Conservation (phyloP, 1,140 invertebrate genomes). For the Ips typographus region DNA sequence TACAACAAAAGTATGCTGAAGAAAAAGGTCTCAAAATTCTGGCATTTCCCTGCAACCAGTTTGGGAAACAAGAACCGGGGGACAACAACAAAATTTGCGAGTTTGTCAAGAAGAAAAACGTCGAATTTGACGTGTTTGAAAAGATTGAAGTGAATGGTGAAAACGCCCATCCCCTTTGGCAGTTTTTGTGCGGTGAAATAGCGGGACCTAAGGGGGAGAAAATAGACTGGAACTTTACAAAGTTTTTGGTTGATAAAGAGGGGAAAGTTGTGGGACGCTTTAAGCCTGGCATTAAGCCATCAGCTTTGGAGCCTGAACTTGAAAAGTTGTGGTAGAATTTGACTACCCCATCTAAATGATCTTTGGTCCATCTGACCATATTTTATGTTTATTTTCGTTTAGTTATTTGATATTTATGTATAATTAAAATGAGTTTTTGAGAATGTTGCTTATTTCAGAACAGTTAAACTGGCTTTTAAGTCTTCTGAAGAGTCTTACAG, state of each 20-base stretch:
- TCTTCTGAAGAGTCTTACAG: constrained; percentile 30
- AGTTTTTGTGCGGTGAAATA: constrained; percentile 62
- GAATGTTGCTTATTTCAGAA: constrained; percentile 31
- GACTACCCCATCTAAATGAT: not conserved
- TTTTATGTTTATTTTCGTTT: not conserved
- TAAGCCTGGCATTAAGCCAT: constrained; percentile 72
- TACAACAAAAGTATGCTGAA: constrained; percentile 72
- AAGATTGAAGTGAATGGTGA: constrained; percentile 88
- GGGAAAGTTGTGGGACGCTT: constrained; percentile 82
- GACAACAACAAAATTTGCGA: constrained; percentile 71
- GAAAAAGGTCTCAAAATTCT: constrained; percentile 69
- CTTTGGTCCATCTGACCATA: not conserved
- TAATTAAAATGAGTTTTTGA: not conserved
- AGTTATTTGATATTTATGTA: not conserved
- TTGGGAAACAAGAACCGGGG: constrained; percentile 79
- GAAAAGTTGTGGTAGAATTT: constrained; percentile 60
- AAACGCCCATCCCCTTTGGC: constrained; percentile 80
- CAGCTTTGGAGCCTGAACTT: constrained; percentile 63
- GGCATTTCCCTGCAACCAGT: constrained; percentile 94
- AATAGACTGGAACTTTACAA: constrained; percentile 98
- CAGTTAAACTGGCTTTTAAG: constrained; percentile 32
- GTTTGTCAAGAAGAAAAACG: constrained; percentile 69
- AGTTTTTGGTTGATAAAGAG: constrained; percentile 87
- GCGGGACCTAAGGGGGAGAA: constrained; percentile 65
- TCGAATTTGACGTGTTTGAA: constrained; percentile 77